Percentiles rank a stretch among this genome's conserved stretches.
Evolutionary conservation across 92 coral and sea anemone genomes (phyloP).

Genomic region (Epizoanthus rinbou): DNA sequence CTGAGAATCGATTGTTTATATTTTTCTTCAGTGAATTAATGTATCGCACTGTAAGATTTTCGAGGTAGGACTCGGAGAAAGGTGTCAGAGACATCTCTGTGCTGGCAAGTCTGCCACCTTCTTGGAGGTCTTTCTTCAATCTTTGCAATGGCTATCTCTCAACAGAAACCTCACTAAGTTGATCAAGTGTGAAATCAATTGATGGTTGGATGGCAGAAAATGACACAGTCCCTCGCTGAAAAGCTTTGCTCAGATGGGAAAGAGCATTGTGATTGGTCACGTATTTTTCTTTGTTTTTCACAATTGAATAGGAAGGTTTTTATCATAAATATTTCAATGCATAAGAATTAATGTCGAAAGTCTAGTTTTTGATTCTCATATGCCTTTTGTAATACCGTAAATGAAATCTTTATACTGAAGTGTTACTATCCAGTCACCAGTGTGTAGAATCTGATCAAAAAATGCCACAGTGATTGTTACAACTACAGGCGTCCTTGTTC

Average conservation of each 20-base stretch:
- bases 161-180: slow-evolving; percentile 45
- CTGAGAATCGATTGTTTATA: slow-evolving; percentile 39
- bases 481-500: too few species aligned
- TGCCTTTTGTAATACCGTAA: too few species aligned
- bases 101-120: slow-evolving; percentile 58
- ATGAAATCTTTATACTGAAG: too few species aligned
- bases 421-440: too few species aligned
- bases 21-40: slow-evolving; percentile 37
- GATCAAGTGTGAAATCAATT: slow-evolving; percentile 54
- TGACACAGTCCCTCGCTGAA: slow-evolving; percentile 66
- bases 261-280: too few species aligned
- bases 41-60: slow-evolving; percentile 37
- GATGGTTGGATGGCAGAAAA: slow-evolving; percentile 70
- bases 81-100: slow-evolving; percentile 42
- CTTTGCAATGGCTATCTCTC: slow-evolving; percentile 36
- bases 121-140: slow-evolving; percentile 53
- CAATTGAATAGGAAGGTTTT: too few species aligned
- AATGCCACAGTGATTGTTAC: slow-evolving; percentile 4
- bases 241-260: slow-evolving; percentile 62
- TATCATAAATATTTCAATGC: too few species aligned
- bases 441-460: too few species aligned
- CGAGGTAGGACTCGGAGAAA: slow-evolving; percentile 33
- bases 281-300: too few species aligned
- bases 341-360: too few species aligned
- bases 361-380: too few species aligned